Conservation (phyloP, 2,113 vertebrate species). For the Piaya cayana region DNA sequence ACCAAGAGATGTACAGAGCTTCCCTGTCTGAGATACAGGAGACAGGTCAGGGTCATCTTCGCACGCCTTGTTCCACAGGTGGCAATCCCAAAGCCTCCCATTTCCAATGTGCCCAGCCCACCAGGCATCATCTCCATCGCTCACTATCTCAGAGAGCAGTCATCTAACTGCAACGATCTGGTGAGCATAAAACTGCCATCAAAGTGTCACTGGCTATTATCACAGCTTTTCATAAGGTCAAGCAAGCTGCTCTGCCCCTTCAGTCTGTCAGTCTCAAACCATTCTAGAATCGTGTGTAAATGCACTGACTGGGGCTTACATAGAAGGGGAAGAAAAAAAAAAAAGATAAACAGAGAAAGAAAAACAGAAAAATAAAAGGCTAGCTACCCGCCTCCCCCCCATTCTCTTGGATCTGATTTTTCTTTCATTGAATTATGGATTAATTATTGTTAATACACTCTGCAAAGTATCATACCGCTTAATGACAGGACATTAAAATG, state of each 20-base stretch:
- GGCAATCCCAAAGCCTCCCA: too few species aligned
- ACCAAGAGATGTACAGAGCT: rapidly evolving
- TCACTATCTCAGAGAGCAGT: not conserved
- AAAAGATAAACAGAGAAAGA: rapidly evolving
- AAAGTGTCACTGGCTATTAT: not conserved
- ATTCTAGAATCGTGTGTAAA: not conserved
- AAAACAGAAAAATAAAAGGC: rapidly evolving
- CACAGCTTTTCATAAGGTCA: rapidly evolving
- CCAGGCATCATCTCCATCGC: too few species aligned
- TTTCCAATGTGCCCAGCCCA: not conserved
- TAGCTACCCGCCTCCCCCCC: not conserved
- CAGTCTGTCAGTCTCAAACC: not conserved
- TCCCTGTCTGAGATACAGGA: rapidly evolving
- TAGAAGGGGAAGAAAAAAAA: rapidly evolving
- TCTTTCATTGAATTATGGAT: not conserved
- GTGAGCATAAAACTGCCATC: not conserved
- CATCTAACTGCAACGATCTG: not conserved
- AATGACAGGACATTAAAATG: not conserved
- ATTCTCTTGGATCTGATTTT: not conserved
- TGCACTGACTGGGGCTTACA: not conserved
- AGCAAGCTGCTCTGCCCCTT: not conserved
- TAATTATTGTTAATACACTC: not conserved
- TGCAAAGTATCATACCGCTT: not conserved
- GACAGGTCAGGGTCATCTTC: not conserved
- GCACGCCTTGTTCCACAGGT: rapidly evolving